These are phyloP conservation scores for Polydrusus pterygomalis DNA, from an alignment of 2,888 invertebrate species.

Conservation along the genomic window DNA sequence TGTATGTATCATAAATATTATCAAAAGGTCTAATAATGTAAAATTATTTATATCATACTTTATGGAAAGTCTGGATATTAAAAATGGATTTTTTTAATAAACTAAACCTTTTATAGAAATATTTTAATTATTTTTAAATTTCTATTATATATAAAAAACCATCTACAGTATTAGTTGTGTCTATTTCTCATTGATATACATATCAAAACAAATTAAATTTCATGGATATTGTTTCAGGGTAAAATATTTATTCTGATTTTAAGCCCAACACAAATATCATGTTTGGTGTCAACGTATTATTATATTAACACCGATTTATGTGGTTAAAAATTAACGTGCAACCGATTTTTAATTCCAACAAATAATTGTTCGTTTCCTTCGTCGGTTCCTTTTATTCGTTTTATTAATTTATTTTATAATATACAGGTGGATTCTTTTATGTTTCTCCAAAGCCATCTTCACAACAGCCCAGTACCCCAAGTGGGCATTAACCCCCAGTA, in stretches of 20 bases:
- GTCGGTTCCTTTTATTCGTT: no score
- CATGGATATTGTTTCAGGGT: neutral
- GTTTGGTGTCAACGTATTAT: neutral
- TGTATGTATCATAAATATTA: no score
- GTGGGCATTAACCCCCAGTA: no score
- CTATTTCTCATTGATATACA: neutral
- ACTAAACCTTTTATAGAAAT: neutral
- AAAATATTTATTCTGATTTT: constrained; percentile 6
- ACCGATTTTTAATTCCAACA: neutral
- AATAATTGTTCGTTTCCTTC: neutral
- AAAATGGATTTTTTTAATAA: neutral
- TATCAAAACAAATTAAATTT: constrained; percentile 1
- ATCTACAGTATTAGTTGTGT: neutral
- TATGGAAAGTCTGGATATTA: no score
- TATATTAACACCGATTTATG: neutral
- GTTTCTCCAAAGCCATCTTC: no score
- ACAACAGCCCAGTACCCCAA: no score
- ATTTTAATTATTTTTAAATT: neutral
- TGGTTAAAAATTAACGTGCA: neutral
- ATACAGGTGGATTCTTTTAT: no score
- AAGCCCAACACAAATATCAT: neutral
- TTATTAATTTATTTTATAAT: no score
- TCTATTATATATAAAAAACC: neutral
- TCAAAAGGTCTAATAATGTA: no score
- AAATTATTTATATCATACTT: no score